Base-by-base conservation (phyloP, 2,888 invertebrate genomes). In the Phlogophora meticulosa region DNA sequence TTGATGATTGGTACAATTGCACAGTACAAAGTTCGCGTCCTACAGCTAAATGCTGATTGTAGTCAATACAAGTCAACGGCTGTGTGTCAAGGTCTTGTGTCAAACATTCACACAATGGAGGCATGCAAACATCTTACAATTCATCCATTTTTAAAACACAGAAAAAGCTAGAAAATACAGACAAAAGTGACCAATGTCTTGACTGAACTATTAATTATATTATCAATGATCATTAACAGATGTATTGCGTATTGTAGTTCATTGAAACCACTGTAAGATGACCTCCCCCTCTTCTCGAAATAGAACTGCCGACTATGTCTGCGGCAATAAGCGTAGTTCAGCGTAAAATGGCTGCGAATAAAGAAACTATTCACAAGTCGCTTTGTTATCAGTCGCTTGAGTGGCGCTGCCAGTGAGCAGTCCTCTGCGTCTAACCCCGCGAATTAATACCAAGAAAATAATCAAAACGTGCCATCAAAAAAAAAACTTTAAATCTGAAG, bases 341-440 rank as follows among this genome's bases (percentile, higher is more conserved):
- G 20, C 15, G 17, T 67, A 72, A 56, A 72, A 7, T 80, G 62
- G 71, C 40, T 20, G 4, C 2, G 15, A 58, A 17, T 56, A 34
- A 49, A 51, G 62, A 59, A 75, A 76, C 9, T 59, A 32, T 46
- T 45, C 48, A 68, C 66, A 42, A 68, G 58, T 68, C 60, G 60
- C 71, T 81, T 78, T 75, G 53, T 58, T 75, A 70, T 88, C 88
- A 94, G 93, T 94, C 87, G 93, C 85, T 82, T 66, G 89, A 90
- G 92, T 87, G 90, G 93, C 94, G 84, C 93, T 93, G 95, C 94
- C 95, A 95, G 95, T 95, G 95, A 87, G 94, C 90, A 92, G 95
- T 94, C 95, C 92, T 85, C 91, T 91, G 86, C 89, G 87, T 78
- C 74, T 72, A 65, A n/a, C 82, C 82, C 71, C 28, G 46, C 67